Conservation (phyloP, 2,797 vertebrate genomes). For the Peromyscus attwateri region DNA sequence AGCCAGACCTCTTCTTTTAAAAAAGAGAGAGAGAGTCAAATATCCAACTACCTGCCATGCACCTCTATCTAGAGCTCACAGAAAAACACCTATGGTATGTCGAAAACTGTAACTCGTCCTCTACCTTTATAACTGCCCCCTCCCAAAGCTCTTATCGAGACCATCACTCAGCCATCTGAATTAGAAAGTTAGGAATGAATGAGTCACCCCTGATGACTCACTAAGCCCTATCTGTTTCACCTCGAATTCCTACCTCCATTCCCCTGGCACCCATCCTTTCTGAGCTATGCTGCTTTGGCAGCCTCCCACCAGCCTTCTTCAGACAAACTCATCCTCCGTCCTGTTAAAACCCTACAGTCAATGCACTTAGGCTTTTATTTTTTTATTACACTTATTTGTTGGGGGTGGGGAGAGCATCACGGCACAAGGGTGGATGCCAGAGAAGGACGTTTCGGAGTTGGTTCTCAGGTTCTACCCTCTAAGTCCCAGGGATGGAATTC, state of each 20-base stretch:
- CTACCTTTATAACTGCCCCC: neutral
- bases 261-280: neutral
- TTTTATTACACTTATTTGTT: neutral
- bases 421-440: neutral
- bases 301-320: neutral
- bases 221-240: slow-evolving; percentile 13
- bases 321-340: neutral
- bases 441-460: neutral
- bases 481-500: neutral
- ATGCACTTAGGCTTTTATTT: neutral
- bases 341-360: slow-evolving; percentile 4
- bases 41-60: neutral
- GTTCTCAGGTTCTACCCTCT: neutral
- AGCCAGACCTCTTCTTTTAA: neutral
- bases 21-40: neutral
- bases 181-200: slow-evolving; percentile 60
- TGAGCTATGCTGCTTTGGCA: neutral
- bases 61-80: neutral
- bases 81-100: neutral
- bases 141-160: neutral
- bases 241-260: neutral
- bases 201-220: slow-evolving; percentile 63
- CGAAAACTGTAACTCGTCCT: neutral
- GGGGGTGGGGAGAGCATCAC: too few relatives aligned
- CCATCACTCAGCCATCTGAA: slow-evolving; percentile 36